These are phyloP conservation scores for Sinocyclocheilus anshuiensis DNA, from an alignment of 2,113 vertebrate genomes.

Conservation along the genomic window DNA sequence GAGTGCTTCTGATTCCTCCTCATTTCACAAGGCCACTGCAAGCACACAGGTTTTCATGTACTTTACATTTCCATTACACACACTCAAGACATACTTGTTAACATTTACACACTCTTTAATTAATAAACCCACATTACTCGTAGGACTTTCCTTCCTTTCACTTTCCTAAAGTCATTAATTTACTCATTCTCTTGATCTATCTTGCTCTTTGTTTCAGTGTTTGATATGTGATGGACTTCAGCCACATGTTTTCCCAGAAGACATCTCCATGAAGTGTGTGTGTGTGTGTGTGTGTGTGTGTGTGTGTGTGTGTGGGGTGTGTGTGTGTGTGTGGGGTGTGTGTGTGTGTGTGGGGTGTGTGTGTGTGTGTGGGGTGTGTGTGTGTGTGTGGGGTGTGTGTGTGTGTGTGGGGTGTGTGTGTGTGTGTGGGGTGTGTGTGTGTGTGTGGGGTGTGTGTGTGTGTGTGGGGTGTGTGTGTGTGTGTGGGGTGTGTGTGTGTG, in stretches of 20 bases:
- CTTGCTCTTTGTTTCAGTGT: background rate
- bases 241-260: background rate
- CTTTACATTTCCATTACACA: background rate
- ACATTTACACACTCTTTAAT: background rate
- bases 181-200: background rate
- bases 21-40: background rate
- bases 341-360: conserved; percentile 11
- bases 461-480: background rate
- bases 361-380: conserved; percentile 15
- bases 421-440: conserved; percentile 16
- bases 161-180: background rate
- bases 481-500: conserved; percentile 2
- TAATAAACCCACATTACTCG: background rate
- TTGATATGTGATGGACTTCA: background rate
- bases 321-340: conserved; percentile 7
- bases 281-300: conserved; percentile 7
- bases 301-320: conserved; percentile 9
- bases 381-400: conserved; percentile 5
- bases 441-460: conserved; percentile 11
- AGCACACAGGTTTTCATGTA: background rate
- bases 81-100: background rate
- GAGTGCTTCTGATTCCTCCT: too few species aligned
- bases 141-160: background rate
- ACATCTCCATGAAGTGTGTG: background rate
- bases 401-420: conserved; percentile 8